Evolutionary conservation across 2,797 vertebrate species (phyloP).

Genomic region (Lutjanus argentimaculatus): DNA sequence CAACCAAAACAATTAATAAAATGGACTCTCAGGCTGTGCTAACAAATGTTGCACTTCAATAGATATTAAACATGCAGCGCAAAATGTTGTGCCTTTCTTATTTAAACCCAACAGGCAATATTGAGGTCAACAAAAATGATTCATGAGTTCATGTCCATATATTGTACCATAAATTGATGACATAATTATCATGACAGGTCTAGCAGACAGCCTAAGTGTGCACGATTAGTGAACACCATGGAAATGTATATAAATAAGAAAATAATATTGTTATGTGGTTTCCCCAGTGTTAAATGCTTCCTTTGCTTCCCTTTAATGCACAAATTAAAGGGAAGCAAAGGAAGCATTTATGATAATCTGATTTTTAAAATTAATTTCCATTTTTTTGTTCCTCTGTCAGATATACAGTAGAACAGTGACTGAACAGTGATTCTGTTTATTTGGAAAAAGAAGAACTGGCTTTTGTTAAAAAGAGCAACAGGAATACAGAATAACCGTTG

Average conservation of each 20-base stretch:
- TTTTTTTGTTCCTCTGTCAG: background rate
- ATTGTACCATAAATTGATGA: no score
- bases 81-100: no score
- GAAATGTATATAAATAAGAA: background rate
- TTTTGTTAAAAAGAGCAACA: background rate
- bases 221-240: background rate
- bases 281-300: background rate
- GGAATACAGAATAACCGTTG: accelerated
- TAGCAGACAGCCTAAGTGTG: no score
- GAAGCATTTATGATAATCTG: background rate
- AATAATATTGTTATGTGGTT: background rate
- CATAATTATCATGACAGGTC: no score
- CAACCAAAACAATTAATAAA: no score
- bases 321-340: background rate
- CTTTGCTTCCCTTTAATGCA: no score
- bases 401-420: background rate
- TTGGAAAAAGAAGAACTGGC: slow-evolving; percentile 10
- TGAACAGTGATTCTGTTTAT: background rate
- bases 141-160: no score
- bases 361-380: background rate
- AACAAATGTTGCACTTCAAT: no score
- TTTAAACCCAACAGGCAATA: no score
- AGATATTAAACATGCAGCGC: no score
- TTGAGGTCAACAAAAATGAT: no score
- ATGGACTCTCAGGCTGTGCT: no score